phyloP scores from a whole-genome alignment of 1,140 invertebrate species.

The Drosophila baimaii region DNA sequence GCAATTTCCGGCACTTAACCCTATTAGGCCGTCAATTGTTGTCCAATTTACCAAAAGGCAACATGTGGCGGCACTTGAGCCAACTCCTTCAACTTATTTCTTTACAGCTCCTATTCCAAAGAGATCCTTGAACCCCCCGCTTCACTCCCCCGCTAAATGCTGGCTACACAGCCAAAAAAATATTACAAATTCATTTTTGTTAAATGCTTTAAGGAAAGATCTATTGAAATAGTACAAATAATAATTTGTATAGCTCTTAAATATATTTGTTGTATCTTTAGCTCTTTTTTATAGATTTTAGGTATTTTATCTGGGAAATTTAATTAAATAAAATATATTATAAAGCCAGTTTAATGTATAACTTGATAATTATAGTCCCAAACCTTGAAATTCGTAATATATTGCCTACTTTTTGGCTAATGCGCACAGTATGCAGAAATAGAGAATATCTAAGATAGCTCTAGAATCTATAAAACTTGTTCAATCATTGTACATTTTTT shows the following conservation, averaged over 20 bases:
- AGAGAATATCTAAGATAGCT: no score
- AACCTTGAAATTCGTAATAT: no score
- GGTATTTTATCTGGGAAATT: not conserved
- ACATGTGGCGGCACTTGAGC: conserved; percentile 56
- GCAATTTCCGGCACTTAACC: conserved; percentile 73
- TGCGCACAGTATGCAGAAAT: no score
- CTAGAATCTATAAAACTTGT: no score
- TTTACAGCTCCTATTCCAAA: conserved; percentile 35
- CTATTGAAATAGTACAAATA: not conserved
- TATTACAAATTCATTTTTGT: not conserved
- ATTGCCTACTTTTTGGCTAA: no score
- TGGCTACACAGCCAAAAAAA: conserved; percentile 12
- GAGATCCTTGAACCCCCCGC: conserved; percentile 1
- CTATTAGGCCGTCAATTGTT: conserved; percentile 52
- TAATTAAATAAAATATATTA: no score
- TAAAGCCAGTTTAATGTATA: no score
- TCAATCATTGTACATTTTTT: no score
- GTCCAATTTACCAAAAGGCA: conserved; percentile 50
- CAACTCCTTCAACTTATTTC: conserved; percentile 12
- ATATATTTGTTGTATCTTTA: not conserved
- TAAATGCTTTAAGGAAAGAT: no score
- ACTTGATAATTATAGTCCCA: no score
- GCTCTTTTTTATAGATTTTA: no score
- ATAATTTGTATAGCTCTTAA: not conserved
- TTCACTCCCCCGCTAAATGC: conserved; percentile 13